These are phyloP conservation scores for Pteruthius melanotis DNA, from an alignment of 2,113 vertebrate genomes.

Conservation along the genomic window DNA sequence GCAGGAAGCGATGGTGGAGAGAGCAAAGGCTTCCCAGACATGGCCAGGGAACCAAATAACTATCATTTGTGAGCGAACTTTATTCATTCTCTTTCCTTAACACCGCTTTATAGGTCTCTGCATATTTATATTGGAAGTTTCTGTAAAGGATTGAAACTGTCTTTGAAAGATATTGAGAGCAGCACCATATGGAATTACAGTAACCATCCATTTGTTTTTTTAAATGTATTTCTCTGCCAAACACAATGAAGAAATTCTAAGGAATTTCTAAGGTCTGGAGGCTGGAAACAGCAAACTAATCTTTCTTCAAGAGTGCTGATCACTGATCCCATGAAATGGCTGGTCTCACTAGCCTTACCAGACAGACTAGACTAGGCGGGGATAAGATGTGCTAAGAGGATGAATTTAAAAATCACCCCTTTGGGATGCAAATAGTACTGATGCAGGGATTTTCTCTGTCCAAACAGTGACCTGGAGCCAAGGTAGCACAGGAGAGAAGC, in stretches of 20 bases:
- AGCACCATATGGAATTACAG: conserved; percentile 23
- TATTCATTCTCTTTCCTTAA: background rate
- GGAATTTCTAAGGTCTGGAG: background rate
- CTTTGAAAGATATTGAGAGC: conserved; percentile 3
- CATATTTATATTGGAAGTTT: background rate
- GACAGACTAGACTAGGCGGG: background rate
- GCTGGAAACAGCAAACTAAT: background rate
- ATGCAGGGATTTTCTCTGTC: background rate
- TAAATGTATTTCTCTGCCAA: background rate
- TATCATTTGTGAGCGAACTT: background rate
- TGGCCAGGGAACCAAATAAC: background rate
- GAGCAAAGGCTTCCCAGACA: background rate
- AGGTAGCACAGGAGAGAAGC: background rate
- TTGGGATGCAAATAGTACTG: conserved; percentile 6
- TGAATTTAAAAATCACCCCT: background rate
- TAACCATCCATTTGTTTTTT: background rate
- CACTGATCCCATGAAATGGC: background rate
- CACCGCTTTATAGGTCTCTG: background rate
- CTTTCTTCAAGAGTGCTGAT: background rate
- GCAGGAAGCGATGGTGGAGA: background rate
- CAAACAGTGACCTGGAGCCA: background rate
- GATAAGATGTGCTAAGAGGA: conserved; percentile 30
- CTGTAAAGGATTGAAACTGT: background rate
- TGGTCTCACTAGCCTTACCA: background rate
- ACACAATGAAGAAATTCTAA: background rate